Evolutionary conservation across 2,113 vertebrate genomes (phyloP).

Genomic region (Bubo scandiacus): DNA sequence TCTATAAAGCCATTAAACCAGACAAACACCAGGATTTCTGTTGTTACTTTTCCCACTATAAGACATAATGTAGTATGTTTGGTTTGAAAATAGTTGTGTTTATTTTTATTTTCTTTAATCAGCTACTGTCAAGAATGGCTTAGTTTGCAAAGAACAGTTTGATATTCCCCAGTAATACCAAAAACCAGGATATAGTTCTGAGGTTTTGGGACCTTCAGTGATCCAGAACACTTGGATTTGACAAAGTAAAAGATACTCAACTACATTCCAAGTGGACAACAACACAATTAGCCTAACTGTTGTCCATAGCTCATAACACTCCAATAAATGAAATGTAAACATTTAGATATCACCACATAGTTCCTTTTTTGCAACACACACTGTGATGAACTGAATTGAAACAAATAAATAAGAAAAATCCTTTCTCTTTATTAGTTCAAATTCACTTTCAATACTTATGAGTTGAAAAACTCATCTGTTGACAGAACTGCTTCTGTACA

Average conservation of each 20-base stretch:
- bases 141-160: not conserved
- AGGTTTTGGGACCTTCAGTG: not conserved
- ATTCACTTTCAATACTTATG: not conserved
- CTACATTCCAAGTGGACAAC: not conserved
- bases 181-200: not conserved
- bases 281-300: not conserved
- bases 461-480: not conserved
- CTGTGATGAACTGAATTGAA: not conserved
- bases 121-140: not conserved
- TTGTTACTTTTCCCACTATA: not conserved
- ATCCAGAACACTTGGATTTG: not conserved
- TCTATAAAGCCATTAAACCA: not conserved
- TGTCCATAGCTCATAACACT: not conserved
- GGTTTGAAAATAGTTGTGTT: not conserved
- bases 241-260: not conserved
- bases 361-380: not conserved
- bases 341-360: not conserved
- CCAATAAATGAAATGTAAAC: not conserved
- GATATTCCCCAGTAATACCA: not conserved
- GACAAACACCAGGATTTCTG: not conserved
- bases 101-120: not conserved
- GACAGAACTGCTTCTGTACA: not conserved
- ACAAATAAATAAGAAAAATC: not conserved
- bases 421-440: not conserved
- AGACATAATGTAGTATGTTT: not conserved